phyloP scores from a whole-genome alignment of 2,797 vertebrate genomes.

The Myotis myotis region DNA sequence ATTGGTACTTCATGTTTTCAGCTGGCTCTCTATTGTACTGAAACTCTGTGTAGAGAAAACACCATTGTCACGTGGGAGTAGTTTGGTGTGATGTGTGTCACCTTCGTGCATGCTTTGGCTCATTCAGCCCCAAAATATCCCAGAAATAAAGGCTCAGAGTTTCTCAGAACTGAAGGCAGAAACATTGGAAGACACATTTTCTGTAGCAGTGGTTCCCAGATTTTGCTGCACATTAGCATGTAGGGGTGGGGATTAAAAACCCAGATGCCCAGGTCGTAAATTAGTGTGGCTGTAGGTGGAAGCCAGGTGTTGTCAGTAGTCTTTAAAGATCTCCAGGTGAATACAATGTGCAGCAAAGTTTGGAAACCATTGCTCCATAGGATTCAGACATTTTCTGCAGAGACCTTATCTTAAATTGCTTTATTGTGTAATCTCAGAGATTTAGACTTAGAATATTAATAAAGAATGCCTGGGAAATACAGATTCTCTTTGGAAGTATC shows the following conservation, averaged over 20 bases:
- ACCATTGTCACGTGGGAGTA: neutral
- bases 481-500: slow-evolving; percentile 33
- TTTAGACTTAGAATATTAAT: slow-evolving; percentile 34
- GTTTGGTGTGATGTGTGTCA: neutral
- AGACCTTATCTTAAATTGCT: neutral
- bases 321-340: neutral
- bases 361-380: neutral
- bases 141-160: slow-evolving; percentile 6
- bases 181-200: slow-evolving; percentile 19
- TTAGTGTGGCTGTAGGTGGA: neutral
- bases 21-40: neutral
- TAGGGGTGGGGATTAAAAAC: neutral
- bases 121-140: neutral
- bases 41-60: slow-evolving; percentile 10
- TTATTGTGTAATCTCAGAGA: neutral
- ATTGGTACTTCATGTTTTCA: neutral
- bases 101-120: slow-evolving; percentile 45
- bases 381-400: neutral
- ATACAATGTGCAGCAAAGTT: neutral
- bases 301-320: neutral
- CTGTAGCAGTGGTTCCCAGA: neutral
- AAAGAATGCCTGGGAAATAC: neutral
- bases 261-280: neutral
- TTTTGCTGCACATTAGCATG: slow-evolving; percentile 36
- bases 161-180: slow-evolving; percentile 29